Evolutionary conservation across 2,113 vertebrate genomes (phyloP), one percentile per base, ranked within the genome.

Genomic region (Eolophus roseicapilla): DNA sequence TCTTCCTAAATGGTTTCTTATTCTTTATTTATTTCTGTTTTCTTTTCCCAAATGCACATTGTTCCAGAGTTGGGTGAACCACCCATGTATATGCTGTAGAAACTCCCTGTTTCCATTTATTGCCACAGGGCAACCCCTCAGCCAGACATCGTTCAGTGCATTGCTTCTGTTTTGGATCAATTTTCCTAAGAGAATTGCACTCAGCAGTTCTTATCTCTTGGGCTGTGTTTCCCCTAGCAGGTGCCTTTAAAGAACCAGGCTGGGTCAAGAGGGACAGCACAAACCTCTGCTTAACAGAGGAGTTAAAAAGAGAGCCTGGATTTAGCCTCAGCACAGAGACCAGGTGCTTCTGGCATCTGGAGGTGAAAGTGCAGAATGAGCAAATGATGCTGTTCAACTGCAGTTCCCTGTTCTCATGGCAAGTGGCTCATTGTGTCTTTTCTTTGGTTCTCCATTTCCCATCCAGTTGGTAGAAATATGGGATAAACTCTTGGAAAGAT

Each of bases 171-270:
- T 84, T 80, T 53, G 65, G 19, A 13, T 82, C 8, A 1, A 4
- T 46, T 73, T 49, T 60, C 57, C 41, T 43, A 49, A 83, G 31
- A 28, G 19, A 53, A 39, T 9, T 24, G 24, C 7, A 3, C 18
- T 13, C 29, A 11, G 25, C 57, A 15, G 13, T 35, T 70, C 0
- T 1, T 5, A 8, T 11, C 35, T 80, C 43, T 35, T 0, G 2
- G 62, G 44, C 29, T 53, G 57, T 10, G 16, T 59, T 33, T 75
- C 55, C 83, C 27, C 19, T 5, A 2, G 28, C n/a, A 47, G 4
- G 18, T 5, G 31, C 47, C 19, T 63, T 16, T 3, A 15, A 46
- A 35, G 50, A 59, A 39, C 18, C 35, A 2, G 17, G 57, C 44
- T 29, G 71, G 20, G n/a, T 27, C 52, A 29, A 52, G 35, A 50